Conservation (phyloP, 2,888 invertebrate genomes). For the Gymnocheta viridis region DNA sequence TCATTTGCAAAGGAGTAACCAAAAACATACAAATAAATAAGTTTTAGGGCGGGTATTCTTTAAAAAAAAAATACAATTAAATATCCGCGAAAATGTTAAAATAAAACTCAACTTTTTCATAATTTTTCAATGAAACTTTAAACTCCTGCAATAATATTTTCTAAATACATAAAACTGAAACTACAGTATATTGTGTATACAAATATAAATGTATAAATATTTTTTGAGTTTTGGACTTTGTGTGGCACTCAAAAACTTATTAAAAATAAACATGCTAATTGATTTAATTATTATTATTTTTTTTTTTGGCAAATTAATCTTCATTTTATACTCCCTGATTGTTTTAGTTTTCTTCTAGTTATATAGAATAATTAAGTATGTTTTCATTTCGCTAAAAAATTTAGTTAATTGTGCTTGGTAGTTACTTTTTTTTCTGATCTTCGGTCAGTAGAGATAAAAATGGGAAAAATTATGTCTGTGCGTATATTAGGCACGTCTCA, state of each 20-base stretch:
- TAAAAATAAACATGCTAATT: constrained; percentile 48
- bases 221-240: constrained; percentile 58
- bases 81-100: background rate
- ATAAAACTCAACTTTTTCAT: background rate
- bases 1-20: constrained; percentile 22
- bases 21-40: background rate
- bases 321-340: constrained; percentile 65
- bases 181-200: constrained; percentile 56
- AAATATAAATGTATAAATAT: constrained; percentile 36
- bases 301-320: constrained; percentile 57
- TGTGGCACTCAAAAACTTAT: constrained; percentile 52
- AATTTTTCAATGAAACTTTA: constrained; percentile 30
- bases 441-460: constrained; percentile 22
- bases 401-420: constrained; percentile 47
- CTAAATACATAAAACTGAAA: constrained; percentile 58
- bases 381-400: constrained; percentile 26
- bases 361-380: constrained; percentile 10
- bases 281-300: constrained; percentile 17
- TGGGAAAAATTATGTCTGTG: background rate
- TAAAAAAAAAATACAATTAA: background rate
- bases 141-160: constrained; percentile 11
- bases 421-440: background rate
- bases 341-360: constrained; percentile 52
- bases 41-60: background rate
- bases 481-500: constrained; percentile 71